phyloP scores from a whole-genome alignment of 1,140 invertebrate genomes.

The Sycophila sp. region DNA sequence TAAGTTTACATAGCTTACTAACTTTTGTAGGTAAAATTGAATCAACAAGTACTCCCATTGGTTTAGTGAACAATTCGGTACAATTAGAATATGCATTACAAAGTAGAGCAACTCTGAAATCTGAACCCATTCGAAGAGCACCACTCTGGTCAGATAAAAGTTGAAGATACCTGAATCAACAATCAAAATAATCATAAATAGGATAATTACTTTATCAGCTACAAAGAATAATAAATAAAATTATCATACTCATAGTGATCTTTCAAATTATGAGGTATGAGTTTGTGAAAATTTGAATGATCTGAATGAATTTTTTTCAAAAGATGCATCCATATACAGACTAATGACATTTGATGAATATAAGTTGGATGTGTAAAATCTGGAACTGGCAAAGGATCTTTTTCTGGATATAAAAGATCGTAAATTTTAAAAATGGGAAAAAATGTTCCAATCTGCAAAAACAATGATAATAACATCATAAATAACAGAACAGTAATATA shows the following conservation, averaged over 20 bases:
- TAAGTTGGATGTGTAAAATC: slow-evolving; percentile 87
- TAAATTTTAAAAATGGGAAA: slow-evolving; percentile 91
- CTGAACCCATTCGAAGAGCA: slow-evolving; percentile 76
- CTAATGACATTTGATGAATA: slow-evolving; percentile 92
- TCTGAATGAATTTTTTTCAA: slow-evolving; percentile 91
- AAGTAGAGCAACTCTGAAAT: slow-evolving; percentile 89
- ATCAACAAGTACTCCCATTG: slow-evolving; percentile 90
- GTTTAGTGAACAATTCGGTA: slow-evolving; percentile 83
- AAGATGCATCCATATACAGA: slow-evolving; percentile 96
- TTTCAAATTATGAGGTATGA: slow-evolving; percentile 85
- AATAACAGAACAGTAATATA: background rate
- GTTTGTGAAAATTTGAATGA: slow-evolving; percentile 79
- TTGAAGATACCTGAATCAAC: slow-evolving; percentile 77
- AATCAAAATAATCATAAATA: slow-evolving; percentile 8
- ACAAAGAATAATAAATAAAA: slow-evolving; percentile 4
- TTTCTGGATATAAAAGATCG: slow-evolving; percentile 92
- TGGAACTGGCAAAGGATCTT: slow-evolving; percentile 88
- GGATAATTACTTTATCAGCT: too few relatives aligned
- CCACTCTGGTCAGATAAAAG: slow-evolving; percentile 80
- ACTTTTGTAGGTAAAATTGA: slow-evolving; percentile 85
- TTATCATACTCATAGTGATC: slow-evolving; percentile 81
- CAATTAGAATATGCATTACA: slow-evolving; percentile 96
- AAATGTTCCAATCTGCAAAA: slow-evolving; percentile 82
- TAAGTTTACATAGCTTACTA: too few relatives aligned
- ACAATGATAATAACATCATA: slow-evolving; percentile 35